Base-by-base conservation (phyloP, 2,797 vertebrate species). In the Chanos chanos region DNA sequence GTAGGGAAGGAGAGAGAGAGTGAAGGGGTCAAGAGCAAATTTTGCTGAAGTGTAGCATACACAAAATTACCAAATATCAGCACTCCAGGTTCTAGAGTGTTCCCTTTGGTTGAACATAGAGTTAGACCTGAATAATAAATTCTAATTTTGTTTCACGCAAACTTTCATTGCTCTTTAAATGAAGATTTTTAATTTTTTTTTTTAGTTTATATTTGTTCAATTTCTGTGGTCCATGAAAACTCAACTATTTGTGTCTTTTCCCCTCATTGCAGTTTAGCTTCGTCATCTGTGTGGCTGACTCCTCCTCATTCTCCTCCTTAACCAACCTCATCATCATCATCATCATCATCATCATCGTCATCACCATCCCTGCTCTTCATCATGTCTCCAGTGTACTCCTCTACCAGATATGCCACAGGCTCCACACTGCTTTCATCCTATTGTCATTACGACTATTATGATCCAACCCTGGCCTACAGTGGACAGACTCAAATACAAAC, bases 321-420 rank as follows among this genome's bases (percentile, higher is more conserved):
- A n/a, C n/a, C n/a, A n/a, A n/a, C n/a, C n/a, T n/a, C n/a, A n/a
- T n/a, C n/a, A n/a, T n/a, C n/a, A n/a, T n/a, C n/a, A n/a, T n/a
- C n/a, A n/a, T n/a, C n/a, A n/a, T n/a, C n/a, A n/a, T n/a, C n/a
- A n/a, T n/a, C n/a, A n/a, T n/a, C n/a, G n/a, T n/a, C n/a, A n/a
- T n/a, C n/a, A n/a, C n/a, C n/a, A n/a, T n/a, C n/a, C 33, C 24
- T 44, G 18, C 45, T 65, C 48, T 75, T 68, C 43, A 67, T 64
- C 67, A 92, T 94, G 91, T 92, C 91, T 82, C 91, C 90, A 78
- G 85, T 90, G 60, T 90, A 88, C 70, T 92, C 91, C 67, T 86
- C 88, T 52, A 79, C 91, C 78, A 92, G 91, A 83, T 87, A 87
- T 15, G 85, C 85, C 12, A 66, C 80, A 0, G 88, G 89, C 67